Conservation (phyloP, 2,113 vertebrate species). For the Mormyrus lacerda region DNA sequence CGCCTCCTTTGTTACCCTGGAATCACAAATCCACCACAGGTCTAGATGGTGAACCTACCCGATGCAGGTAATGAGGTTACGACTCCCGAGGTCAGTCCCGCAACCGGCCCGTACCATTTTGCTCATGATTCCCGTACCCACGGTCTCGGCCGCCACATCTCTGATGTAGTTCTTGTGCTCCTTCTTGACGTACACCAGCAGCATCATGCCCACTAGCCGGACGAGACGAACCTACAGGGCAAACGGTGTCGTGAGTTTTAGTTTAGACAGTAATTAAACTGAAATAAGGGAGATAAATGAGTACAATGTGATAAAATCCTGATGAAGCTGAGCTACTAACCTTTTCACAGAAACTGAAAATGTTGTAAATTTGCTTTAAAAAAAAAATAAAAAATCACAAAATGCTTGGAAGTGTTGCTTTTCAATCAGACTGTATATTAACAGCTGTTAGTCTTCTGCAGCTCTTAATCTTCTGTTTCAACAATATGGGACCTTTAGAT, state of each 20-base stretch:
- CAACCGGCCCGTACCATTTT: conserved; percentile 78
- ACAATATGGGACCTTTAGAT: neutral
- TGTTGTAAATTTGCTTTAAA: neutral
- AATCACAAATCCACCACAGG: neutral
- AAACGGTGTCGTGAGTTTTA: neutral
- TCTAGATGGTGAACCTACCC: neutral
- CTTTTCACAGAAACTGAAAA: neutral
- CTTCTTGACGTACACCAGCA: conserved; percentile 79
- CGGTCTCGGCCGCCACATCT: conserved; percentile 75
- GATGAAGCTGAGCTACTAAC: neutral
- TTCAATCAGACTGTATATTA: neutral
- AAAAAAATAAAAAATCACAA: neutral
- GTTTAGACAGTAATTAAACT: neutral
- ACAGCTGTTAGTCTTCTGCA: neutral
- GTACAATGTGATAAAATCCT: neutral
- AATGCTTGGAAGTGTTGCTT: neutral
- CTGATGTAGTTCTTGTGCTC: conserved; percentile 66
- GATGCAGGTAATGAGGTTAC: neutral
- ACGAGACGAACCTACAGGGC: conserved; percentile 71
- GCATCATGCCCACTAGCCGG: conserved; percentile 94
- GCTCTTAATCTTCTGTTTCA: neutral
- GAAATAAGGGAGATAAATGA: neutral
- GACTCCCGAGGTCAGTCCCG: neutral
- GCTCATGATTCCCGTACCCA: conserved; percentile 92
- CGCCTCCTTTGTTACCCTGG: conserved; percentile 96